These are phyloP conservation scores for Poeciliopsis turneri DNA, from an alignment of 2,797 vertebrate genomes.

Conservation along the genomic window DNA sequence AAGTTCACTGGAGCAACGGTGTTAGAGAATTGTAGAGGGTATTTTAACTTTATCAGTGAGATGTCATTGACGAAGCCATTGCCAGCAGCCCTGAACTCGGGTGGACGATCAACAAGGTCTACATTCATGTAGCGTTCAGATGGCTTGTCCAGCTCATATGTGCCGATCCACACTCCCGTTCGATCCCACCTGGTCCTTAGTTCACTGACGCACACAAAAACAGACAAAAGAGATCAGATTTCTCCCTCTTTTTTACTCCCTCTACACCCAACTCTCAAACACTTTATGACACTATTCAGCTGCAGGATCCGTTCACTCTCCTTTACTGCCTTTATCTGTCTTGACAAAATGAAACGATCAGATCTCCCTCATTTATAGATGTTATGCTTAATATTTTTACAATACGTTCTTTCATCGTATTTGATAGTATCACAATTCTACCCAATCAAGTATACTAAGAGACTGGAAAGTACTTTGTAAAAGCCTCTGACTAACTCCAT, in stretches of 20 bases:
- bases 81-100: fast-evolving
- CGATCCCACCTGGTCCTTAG: not conserved
- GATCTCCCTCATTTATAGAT: too few relatives aligned
- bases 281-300: not conserved
- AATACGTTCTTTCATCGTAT: too few relatives aligned
- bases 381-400: too few relatives aligned
- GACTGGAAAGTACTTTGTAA: not conserved
- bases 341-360: too few relatives aligned
- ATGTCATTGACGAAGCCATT: conserved; percentile 22
- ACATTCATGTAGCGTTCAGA: fast-evolving
- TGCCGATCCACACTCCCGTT: not conserved
- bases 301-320: not conserved
- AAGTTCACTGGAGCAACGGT: fast-evolving
- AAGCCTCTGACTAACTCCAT: not conserved
- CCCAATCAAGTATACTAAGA: too few relatives aligned
- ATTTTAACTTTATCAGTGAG: conserved; percentile 26
- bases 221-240: not conserved
- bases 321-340: not conserved
- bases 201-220: not conserved
- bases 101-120: fast-evolving
- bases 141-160: fast-evolving
- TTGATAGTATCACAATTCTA: too few relatives aligned
- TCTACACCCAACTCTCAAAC: not conserved
- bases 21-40: fast-evolving
- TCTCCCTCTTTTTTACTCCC: too few relatives aligned